Conservation (phyloP, 2,888 invertebrate genomes). For the Gymnocheta viridis region DNA sequence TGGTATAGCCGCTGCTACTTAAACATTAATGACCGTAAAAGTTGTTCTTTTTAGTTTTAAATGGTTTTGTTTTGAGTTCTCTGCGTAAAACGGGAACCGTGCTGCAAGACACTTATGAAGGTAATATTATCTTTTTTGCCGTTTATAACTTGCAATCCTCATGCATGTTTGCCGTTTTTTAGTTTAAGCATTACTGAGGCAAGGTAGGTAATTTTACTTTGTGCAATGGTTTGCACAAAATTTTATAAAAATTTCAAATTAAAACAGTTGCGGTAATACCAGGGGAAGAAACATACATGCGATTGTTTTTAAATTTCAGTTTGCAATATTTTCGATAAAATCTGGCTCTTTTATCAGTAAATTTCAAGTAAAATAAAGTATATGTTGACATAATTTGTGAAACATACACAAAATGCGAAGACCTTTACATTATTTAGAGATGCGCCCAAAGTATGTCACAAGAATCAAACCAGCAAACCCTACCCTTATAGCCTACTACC, state of each 20-base stretch:
- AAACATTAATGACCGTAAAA: conserved; percentile 69
- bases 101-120: conserved; percentile 3
- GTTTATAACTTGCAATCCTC: conserved; percentile 24
- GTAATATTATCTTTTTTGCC: neutral
- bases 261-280: no score
- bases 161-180: conserved; percentile 15
- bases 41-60: conserved; percentile 62
- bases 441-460: no score
- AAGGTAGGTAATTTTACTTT: neutral
- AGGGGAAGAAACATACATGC: no score
- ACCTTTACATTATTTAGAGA: no score
- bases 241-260: neutral
- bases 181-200: neutral
- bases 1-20: conserved; percentile 36
- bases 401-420: no score
- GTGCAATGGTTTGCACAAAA: neutral
- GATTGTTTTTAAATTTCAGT: no score
- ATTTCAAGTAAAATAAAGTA: no score
- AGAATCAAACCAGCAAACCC: no score
- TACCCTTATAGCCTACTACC: no score
- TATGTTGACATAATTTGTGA: no score
- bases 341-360: no score
- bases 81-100: neutral
- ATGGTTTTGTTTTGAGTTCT: conserved; percentile 24
- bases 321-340: no score